Conservation (phyloP, 1,140 invertebrate species). For the Rhopalosiphum maidis region DNA sequence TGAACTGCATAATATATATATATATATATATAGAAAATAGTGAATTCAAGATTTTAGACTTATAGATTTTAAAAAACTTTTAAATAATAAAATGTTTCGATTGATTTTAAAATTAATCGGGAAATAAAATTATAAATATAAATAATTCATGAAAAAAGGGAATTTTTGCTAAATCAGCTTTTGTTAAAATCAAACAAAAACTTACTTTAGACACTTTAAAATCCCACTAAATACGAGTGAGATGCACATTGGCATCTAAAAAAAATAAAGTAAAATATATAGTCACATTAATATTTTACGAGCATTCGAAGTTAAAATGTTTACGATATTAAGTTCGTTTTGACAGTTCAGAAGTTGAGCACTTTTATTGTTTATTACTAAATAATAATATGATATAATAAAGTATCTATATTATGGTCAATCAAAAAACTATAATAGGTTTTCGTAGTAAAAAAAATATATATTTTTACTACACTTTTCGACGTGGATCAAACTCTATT, state of each 20-base stretch:
- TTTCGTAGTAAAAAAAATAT: neutral
- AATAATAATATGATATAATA: neutral
- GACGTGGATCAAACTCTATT: neutral
- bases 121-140: neutral
- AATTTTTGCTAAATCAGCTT: too few relatives aligned
- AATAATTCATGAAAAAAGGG: too few relatives aligned
- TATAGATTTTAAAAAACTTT: neutral
- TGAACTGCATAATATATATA: neutral
- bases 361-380: neutral
- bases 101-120: neutral
- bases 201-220: too few relatives aligned
- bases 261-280: neutral
- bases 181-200: too few relatives aligned
- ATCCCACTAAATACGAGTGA: too few relatives aligned
- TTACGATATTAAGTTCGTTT: neutral
- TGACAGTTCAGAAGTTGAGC: neutral
- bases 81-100: neutral
- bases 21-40: neutral
- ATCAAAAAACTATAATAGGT: neutral
- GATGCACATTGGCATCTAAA: too few relatives aligned
- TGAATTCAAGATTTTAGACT: neutral
- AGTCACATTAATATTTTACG: neutral
- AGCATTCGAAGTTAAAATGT: neutral
- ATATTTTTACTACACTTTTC: neutral
- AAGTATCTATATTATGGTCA: neutral